A percentile compares a stretch with the other conserved stretches of the same genome.
These are phyloP conservation scores for Myotis yumanensis DNA, from an alignment of 2,113 vertebrate species.

Conservation along the genomic window DNA sequence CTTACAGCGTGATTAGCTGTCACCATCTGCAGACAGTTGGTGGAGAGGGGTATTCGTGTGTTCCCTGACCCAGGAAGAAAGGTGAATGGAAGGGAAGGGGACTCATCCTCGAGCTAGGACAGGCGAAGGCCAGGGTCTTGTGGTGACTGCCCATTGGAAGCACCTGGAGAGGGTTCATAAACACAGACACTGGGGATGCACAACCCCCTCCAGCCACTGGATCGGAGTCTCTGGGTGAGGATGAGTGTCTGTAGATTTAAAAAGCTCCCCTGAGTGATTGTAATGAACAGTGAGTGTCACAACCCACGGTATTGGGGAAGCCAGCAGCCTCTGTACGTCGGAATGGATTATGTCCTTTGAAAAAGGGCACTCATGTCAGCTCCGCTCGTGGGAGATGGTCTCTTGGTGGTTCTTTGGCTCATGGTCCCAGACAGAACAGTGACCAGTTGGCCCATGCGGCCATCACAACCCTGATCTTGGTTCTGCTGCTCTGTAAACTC, in stretches of 20 bases:
- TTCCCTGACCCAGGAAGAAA: not conserved
- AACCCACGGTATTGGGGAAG: not conserved
- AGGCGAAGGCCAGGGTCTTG: not conserved
- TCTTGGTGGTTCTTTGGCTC: not conserved
- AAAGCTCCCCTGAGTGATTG: not conserved
- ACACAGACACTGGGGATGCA: not conserved
- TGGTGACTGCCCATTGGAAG: not conserved
- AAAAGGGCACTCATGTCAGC: not conserved
- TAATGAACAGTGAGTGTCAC: not conserved
- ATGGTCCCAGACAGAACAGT: not conserved
- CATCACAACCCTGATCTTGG: not conserved
- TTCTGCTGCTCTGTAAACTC: not conserved
- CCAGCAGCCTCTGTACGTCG: not conserved
- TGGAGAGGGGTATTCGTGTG: not conserved
- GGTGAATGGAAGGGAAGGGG: not conserved
- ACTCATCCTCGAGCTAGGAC: not conserved
- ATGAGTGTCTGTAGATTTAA: not conserved
- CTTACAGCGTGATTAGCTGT: not conserved
- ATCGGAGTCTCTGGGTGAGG: not conserved
- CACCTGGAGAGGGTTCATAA: not conserved
- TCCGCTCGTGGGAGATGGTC: not conserved
- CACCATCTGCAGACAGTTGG: not conserved
- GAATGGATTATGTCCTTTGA: not conserved
- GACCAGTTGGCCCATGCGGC: too few species aligned
- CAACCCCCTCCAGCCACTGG: not conserved